A percentile compares a stretch with the other conserved stretches of the same genome.
Evolutionary conservation across 2,113 vertebrate species (phyloP).

Genomic region (Amphiprion ocellaris): DNA sequence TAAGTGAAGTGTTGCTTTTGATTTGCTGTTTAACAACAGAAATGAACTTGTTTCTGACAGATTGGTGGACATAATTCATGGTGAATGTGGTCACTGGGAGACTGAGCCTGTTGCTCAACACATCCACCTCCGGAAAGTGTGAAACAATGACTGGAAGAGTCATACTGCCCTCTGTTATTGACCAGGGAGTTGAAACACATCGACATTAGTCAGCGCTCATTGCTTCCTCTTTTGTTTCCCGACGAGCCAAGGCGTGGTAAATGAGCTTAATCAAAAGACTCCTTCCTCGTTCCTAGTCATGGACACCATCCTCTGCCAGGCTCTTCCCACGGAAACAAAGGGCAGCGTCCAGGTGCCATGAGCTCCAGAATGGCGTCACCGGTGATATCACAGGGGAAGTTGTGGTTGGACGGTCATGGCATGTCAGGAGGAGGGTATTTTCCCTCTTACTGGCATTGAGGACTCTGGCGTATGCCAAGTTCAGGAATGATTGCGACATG

Average conservation of each 20-base stretch:
- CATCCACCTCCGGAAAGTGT: slow-evolving; percentile 54
- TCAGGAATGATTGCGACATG: slow-evolving; percentile 18
- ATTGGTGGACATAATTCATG: neutral
- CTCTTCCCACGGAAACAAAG: slow-evolving; percentile 6
- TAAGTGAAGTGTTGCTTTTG: too few relatives aligned
- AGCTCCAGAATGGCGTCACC: slow-evolving; percentile 31
- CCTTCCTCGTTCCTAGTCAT: neutral
- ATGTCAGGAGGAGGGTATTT: neutral
- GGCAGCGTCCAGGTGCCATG: slow-evolving; percentile 23
- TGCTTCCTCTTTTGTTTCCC: slow-evolving; percentile 63
- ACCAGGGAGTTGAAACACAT: slow-evolving; percentile 46
- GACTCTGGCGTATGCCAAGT: neutral
- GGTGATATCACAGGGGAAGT: slow-evolving; percentile 47
- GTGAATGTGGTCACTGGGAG: slow-evolving; percentile 8
- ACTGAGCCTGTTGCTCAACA: slow-evolving; percentile 35
- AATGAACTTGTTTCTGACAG: neutral
- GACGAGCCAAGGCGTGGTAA: neutral
- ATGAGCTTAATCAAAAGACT: slow-evolving; percentile 7
- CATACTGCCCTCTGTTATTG: slow-evolving; percentile 21
- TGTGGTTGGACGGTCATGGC: slow-evolving; percentile 27
- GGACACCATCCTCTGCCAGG: neutral
- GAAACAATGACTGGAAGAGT: slow-evolving; percentile 74
- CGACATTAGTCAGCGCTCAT: slow-evolving; percentile 48
- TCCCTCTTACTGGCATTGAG: neutral
- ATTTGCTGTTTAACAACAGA: neutral